Conservation (phyloP, 92 coral and sea anemone species). For the Anthopleura xanthogrammica region DNA sequence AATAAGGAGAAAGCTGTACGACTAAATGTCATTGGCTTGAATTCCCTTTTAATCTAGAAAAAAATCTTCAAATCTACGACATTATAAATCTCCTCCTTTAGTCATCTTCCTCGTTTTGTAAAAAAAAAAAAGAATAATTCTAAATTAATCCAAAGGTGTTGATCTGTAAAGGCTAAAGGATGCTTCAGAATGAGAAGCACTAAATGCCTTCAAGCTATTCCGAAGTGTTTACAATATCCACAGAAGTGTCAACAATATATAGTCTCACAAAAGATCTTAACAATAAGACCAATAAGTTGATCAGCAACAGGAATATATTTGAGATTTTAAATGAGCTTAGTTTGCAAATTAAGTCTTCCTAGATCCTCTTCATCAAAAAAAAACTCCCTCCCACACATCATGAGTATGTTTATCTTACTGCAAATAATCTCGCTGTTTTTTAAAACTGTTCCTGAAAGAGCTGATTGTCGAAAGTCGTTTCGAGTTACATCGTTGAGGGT, state of each 20-base stretch:
- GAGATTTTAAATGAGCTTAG: neutral
- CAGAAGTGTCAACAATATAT: neutral
- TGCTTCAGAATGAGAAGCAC: neutral
- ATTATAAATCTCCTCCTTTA: neutral
- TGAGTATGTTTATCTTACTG: neutral
- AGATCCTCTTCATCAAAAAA: neutral
- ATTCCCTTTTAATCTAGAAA: no score
- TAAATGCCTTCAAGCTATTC: neutral
- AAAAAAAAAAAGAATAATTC: neutral
- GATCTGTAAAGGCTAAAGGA: neutral
- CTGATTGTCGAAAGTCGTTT: neutral
- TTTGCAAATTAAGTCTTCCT: neutral
- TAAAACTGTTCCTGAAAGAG: neutral
- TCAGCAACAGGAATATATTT: neutral
- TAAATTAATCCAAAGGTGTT: neutral
- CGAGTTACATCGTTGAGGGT: neutral
- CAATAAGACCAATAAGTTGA: neutral
- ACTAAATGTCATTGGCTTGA: no score
- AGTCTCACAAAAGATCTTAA: neutral
- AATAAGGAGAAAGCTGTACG: no score
- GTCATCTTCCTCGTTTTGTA: neutral
- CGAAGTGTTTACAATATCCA: neutral
- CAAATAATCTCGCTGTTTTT: neutral
- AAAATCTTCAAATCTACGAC: no score
- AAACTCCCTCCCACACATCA: neutral